These are phyloP conservation scores for Aphis gossypii DNA, from an alignment of 1,140 invertebrate genomes.

Conservation along the genomic window DNA sequence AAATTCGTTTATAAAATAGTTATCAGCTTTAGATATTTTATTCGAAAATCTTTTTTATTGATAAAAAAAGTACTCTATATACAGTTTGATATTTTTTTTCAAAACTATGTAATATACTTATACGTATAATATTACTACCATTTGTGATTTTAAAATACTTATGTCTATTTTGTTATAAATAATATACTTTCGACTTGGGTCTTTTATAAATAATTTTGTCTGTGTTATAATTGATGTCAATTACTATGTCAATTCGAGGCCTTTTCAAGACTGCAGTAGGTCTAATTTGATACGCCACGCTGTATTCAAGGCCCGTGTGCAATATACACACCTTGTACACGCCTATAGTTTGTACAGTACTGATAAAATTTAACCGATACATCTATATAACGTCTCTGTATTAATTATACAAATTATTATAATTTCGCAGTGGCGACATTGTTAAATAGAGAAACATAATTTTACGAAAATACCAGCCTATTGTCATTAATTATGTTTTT, in stretches of 20 bases:
- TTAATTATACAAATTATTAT: neutral
- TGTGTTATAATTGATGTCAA: slow-evolving; percentile 5
- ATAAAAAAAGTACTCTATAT: neutral
- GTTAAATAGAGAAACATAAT: neutral
- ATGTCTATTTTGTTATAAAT: neutral
- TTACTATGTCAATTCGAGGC: slow-evolving; percentile 14
- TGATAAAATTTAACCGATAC: neutral
- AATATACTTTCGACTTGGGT: neutral
- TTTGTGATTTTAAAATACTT: neutral
- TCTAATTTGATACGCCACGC: neutral
- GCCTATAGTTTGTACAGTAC: neutral
- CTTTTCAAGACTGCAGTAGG: neutral
- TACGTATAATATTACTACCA: too few species aligned
- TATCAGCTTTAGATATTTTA: neutral
- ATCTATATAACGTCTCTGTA: neutral
- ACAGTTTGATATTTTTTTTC: neutral
- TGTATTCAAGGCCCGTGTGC: neutral
- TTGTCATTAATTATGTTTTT: neutral
- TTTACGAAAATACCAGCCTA: neutral
- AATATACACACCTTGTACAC: neutral
- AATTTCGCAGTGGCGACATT: neutral
- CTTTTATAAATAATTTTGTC: neutral
- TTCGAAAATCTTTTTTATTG: neutral
- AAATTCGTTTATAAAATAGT: neutral
- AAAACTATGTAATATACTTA: neutral